Evolutionary conservation across 1,140 invertebrate genomes (phyloP).

Genomic region (Bombus pascuorum): DNA sequence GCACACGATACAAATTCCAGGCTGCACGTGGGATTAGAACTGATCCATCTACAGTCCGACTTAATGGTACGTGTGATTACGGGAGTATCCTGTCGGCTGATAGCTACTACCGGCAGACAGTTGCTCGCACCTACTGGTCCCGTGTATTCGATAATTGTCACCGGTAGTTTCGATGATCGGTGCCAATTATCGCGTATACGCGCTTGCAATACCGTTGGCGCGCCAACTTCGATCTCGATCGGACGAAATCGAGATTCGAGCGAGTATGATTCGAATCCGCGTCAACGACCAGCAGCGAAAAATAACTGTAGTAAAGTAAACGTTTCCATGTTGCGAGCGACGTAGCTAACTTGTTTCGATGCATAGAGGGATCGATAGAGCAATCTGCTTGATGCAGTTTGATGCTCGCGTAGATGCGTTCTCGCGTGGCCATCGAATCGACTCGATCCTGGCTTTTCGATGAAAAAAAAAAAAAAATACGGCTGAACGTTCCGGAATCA

Average conservation of each 20-base stretch:
- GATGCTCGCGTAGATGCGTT: constrained; percentile 60
- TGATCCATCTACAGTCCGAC: constrained; percentile 31
- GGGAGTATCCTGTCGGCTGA: constrained; percentile 33
- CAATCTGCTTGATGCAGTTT: constrained; percentile 66
- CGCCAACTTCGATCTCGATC: not conserved
- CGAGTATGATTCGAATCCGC: not conserved
- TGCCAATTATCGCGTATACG: constrained; percentile 54
- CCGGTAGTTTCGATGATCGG: constrained; percentile 61
- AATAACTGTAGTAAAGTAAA: constrained; percentile 14
- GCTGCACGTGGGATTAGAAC: constrained; percentile 19
- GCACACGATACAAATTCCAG: constrained; percentile 26
- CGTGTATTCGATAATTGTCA: constrained; percentile 51
- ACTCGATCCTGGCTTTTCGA: constrained; percentile 40
- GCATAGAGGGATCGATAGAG: constrained; percentile 49
- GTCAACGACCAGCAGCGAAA: not conserved
- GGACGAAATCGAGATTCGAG: not conserved
- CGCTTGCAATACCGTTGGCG: not conserved
- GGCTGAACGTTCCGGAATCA: constrained; percentile 48
- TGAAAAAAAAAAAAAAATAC: constrained; percentile 36
- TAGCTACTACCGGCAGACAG: constrained; percentile 53
- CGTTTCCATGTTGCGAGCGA: not conserved
- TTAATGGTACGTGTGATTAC: constrained; percentile 47
- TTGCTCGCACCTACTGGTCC: constrained; percentile 42
- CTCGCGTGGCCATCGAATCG: constrained; percentile 44
- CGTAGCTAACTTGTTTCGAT: constrained; percentile 16